A percentile compares a stretch with the other conserved stretches of the same genome.
phyloP scores from a whole-genome alignment of 2,113 vertebrate genomes.

The Myrmophylax atrothorax region DNA sequence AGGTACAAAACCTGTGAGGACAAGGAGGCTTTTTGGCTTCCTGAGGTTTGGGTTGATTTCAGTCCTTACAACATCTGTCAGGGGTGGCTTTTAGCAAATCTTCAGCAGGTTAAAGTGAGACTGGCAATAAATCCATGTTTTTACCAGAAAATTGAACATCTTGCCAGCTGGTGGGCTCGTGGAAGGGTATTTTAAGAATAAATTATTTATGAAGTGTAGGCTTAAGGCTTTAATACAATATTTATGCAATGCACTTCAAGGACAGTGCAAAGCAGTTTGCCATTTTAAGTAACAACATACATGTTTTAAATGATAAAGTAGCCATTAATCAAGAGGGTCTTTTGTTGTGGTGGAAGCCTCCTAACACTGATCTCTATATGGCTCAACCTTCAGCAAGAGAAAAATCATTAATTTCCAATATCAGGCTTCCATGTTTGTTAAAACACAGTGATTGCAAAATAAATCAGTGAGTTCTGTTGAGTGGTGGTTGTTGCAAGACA shows the following conservation, averaged over 20 bases:
- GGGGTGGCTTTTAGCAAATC: slow-evolving; percentile 70
- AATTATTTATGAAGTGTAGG: slow-evolving; percentile 79
- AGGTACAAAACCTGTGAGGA: slow-evolving; percentile 48
- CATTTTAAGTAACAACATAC: slow-evolving; percentile 64
- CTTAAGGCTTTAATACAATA: slow-evolving; percentile 74
- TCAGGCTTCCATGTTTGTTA: not conserved
- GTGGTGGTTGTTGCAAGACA: not conserved
- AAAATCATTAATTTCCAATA: not conserved
- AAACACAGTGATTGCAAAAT: not conserved
- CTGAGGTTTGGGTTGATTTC: slow-evolving; percentile 55
- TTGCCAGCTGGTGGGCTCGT: slow-evolving; percentile 60
- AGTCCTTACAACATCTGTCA: slow-evolving; percentile 55
- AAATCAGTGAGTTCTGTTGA: not conserved
- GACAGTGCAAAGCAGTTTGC: slow-evolving; percentile 65
- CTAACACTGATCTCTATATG: not conserved
- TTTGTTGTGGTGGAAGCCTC: slow-evolving; percentile 10
- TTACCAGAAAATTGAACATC: slow-evolving; percentile 69
- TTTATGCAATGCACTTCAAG: slow-evolving; percentile 76
- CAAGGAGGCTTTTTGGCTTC: slow-evolving; percentile 37
- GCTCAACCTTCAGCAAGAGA: not conserved
- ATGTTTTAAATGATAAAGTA: slow-evolving; percentile 55
- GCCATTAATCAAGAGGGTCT: slow-evolving; percentile 36
- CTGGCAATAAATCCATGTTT: slow-evolving; percentile 72
- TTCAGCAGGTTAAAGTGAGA: slow-evolving; percentile 65
- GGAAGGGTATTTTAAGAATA: slow-evolving; percentile 67